Conservation (phyloP, 1,140 invertebrate species). For the Brachionus sp. region DNA sequence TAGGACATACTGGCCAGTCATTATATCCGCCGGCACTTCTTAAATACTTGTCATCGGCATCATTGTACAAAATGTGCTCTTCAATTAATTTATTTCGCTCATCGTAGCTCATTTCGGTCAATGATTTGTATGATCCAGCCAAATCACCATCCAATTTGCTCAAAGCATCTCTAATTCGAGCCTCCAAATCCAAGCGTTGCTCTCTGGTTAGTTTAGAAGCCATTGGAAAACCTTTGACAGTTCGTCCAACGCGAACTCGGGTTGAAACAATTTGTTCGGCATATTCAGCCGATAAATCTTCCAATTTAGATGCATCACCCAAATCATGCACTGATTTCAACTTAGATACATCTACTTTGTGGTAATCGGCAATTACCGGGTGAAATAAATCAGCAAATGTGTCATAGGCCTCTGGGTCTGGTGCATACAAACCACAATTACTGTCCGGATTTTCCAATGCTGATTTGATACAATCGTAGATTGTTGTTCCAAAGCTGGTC, state of each 20-base stretch:
- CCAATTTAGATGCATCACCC: constrained; percentile 30
- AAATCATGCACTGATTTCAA: constrained; percentile 42
- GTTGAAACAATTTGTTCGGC: constrained; percentile 41
- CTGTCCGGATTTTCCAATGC: constrained; percentile 45
- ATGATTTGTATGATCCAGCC: constrained; percentile 22
- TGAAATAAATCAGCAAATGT: constrained; percentile 51
- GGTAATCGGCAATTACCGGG: constrained; percentile 52
- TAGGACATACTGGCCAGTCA: constrained; percentile 42
- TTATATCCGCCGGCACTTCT: constrained; percentile 43
- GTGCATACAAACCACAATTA: constrained; percentile 39
- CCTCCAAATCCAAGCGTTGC: constrained; percentile 40
- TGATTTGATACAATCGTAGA: constrained; percentile 44
- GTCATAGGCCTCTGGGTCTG: constrained; percentile 50
- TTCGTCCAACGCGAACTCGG: constrained; percentile 26
- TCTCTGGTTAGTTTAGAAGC: constrained; percentile 28
- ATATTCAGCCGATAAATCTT: constrained; percentile 17
- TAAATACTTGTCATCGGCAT: constrained; percentile 44
- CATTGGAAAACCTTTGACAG: constrained; percentile 42
- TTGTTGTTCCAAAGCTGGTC: constrained; percentile 33
- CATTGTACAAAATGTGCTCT: constrained; percentile 44
- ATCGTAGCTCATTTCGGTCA: constrained; percentile 44
- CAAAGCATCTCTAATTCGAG: constrained; percentile 26
- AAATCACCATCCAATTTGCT: constrained; percentile 43
- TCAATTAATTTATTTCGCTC: constrained; percentile 46
- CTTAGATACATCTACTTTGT: constrained; percentile 48